Base-by-base conservation (phyloP, 2,113 vertebrate genomes). In the Eubucco bourcierii region DNA sequence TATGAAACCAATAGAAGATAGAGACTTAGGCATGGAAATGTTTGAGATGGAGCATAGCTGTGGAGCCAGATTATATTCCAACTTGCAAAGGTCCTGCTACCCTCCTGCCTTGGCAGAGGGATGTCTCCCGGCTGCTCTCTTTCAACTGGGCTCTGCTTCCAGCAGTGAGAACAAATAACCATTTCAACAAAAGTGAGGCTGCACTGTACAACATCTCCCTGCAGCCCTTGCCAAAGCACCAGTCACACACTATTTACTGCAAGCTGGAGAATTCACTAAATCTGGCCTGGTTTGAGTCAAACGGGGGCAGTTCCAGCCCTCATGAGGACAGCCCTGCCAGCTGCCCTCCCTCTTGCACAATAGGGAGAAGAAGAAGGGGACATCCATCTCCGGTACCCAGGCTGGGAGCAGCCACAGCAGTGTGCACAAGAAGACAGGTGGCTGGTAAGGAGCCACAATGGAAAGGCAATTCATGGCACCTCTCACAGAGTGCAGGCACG, bases 221-320 rank as follows among this genome's bases (percentile, higher is more conserved):
- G 60, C 61, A 50, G 81, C 65, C 87, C 55, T 84, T 9, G 16
- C 73, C 93, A 90, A 90, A 80, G 76, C 82, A 93, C 79, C 84
- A 78, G 84, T 85, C 93, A 78, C 79, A 83, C 9, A 0, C 79
- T 90, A n/a, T 92, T 95, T 83, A 47, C 66, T 20, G 3, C 82
- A 86, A 72, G 81, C 72, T 47, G 13, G 53, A 95, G 61, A 81
- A 91, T 85, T 91, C 91, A 70, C 90, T 87, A 88, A 86, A 94
- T 93, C 88, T 83, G 76, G 66, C 58, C 87, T 88, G 29, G 91
- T 94, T 77, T 58, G 74, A 94, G 66, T 83, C 79, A 88, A 83
- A 55, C 4, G 2, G 77, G 77, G 77, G 34, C 50, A 83, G 70
- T 60, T 82, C 61, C 75, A 85, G 80, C 73, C 56, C 44, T 72